These are phyloP conservation scores for Batillaria attramentaria DNA, from an alignment of 1,140 invertebrate genomes.

Conservation along the genomic window DNA sequence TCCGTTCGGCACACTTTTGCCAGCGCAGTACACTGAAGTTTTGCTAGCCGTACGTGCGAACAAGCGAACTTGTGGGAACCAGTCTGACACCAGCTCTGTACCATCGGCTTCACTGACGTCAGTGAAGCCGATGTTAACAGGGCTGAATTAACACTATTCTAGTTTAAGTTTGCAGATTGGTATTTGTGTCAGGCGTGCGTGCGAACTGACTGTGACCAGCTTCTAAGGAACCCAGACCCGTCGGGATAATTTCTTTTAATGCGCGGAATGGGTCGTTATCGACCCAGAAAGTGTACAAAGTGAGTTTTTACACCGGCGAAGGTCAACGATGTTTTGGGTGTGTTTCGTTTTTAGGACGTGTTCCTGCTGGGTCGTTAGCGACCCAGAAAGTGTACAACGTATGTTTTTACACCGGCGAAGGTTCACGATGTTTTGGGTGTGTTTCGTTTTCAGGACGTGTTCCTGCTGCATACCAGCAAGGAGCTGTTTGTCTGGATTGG, in stretches of 20 bases:
- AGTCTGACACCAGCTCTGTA: not conserved
- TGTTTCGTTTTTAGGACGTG: no score
- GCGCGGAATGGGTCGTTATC: no score
- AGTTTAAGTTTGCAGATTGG: not conserved
- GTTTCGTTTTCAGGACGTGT: constrained; percentile 82
- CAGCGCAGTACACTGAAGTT: not conserved
- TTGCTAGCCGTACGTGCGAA: not conserved
- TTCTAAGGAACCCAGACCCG: no score
- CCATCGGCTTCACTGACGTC: not conserved
- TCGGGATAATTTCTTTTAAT: no score
- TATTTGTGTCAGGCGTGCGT: not conserved
- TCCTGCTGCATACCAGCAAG: constrained; percentile 83
- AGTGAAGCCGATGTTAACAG: not conserved
- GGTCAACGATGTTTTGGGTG: no score
- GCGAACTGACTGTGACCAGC: no score
- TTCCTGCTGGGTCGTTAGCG: no score
- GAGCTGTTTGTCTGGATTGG: constrained; percentile 87
- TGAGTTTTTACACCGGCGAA: no score
- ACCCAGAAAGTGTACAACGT: no score
- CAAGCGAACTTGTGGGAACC: not conserved
- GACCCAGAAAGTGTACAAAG: no score
- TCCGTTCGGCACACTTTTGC: no score
- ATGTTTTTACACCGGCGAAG: no score
- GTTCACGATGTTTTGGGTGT: not conserved
- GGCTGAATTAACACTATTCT: not conserved